These are phyloP conservation scores for Prionailurus viverrinus DNA, from an alignment of 2,113 vertebrate species.

Conservation along the genomic window DNA sequence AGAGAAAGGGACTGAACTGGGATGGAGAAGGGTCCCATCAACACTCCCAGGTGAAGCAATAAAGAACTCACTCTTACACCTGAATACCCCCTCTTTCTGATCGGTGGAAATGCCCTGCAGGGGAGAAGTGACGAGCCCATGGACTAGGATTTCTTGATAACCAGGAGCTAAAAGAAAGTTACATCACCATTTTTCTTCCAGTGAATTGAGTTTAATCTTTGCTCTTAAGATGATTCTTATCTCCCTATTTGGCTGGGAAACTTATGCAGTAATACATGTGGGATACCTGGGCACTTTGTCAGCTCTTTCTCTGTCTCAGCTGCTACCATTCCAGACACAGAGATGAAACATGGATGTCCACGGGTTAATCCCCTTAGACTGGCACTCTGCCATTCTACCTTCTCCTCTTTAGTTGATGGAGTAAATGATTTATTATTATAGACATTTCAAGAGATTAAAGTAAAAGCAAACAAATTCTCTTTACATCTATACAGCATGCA, in stretches of 20 bases:
- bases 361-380: not conserved
- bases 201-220: constrained; percentile 39
- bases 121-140: not conserved
- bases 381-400: not conserved
- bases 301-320: not conserved
- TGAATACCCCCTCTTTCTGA: not conserved
- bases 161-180: not conserved
- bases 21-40: not conserved
- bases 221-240: not conserved
- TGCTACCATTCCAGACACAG: not conserved
- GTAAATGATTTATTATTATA: not conserved
- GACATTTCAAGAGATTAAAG: not conserved
- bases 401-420: not conserved
- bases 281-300: not conserved
- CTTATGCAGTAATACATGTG: not conserved
- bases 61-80: not conserved
- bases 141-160: constrained; percentile 27
- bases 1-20: not conserved
- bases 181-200: constrained; percentile 22
- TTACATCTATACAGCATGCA: not conserved
- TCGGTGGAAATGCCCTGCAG: not conserved
- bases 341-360: not conserved
- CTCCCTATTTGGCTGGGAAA: not conserved
- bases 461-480: not conserved
- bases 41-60: not conserved